phyloP scores from a whole-genome alignment of 2,113 vertebrate species.

The Chascanopsetta lugubris region DNA sequence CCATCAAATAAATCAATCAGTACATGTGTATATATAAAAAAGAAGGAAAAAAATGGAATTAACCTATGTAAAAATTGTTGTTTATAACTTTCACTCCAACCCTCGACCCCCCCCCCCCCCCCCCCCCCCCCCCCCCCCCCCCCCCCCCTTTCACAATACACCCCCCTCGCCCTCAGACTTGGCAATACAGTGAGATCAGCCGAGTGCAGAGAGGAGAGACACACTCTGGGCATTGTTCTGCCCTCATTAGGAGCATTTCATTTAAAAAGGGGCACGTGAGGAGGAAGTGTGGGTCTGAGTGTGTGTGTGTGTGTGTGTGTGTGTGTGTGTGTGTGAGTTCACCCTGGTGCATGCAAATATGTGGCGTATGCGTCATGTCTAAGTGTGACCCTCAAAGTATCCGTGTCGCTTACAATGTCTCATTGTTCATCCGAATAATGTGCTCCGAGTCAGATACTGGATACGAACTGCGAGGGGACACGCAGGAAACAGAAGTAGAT shows the following conservation, averaged over 20 bases:
- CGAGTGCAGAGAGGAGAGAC: slow-evolving; percentile 18
- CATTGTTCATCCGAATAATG: slow-evolving; percentile 51
- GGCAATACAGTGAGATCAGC: slow-evolving; percentile 27
- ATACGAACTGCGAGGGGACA: slow-evolving; percentile 24
- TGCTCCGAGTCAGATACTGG: slow-evolving; percentile 5
- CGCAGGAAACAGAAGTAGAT: slow-evolving; percentile 17
- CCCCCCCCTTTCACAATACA: no score
- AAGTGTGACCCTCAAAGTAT: slow-evolving; percentile 20
- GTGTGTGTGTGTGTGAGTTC: slow-evolving; percentile 28
- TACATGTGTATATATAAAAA: no score
- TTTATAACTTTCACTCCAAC: background rate
- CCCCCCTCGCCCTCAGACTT: background rate
- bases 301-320: slow-evolving; percentile 15
- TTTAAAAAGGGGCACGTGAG: slow-evolving; percentile 15
- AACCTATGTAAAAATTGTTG: background rate
- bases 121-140: no score
- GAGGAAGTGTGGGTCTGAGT: slow-evolving; percentile 22
- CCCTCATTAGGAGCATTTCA: slow-evolving; percentile 12
- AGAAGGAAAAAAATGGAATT: no score
- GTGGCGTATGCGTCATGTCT: slow-evolving; percentile 19
- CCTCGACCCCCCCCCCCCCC: background rate
- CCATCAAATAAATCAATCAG: no score
- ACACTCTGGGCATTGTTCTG: slow-evolving; percentile 41
- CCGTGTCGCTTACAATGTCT: slow-evolving; percentile 30
- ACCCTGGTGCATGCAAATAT: slow-evolving; percentile 28